Evolutionary conservation across 1,140 invertebrate genomes (phyloP).

Genomic region (Hetaerina americana): DNA sequence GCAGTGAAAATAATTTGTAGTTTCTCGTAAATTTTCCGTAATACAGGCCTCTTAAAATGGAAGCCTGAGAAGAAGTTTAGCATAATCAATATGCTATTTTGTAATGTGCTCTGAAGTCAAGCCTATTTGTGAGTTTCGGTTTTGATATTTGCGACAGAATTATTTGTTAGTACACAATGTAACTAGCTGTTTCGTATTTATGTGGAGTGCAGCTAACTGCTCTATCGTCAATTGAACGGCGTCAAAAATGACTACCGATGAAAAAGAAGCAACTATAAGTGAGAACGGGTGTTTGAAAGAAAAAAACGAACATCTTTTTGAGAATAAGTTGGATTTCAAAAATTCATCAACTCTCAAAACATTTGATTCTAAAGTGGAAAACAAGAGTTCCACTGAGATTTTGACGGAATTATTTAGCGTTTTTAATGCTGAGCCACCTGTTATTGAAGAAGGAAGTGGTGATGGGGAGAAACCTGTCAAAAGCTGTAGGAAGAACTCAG

Average conservation of each 20-base stretch:
- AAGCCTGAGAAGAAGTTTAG: too few species aligned
- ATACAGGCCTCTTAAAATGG: too few species aligned
- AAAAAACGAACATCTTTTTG: background rate
- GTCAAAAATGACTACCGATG: background rate
- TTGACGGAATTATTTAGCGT: slow-evolving; percentile 62
- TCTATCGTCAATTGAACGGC: too few species aligned
- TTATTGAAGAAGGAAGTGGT: slow-evolving; percentile 27
- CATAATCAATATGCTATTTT: too few species aligned
- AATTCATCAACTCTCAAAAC: background rate
- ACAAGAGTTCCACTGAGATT: slow-evolving; percentile 49
- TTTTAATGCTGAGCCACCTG: slow-evolving; percentile 38
- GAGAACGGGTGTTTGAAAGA: background rate
- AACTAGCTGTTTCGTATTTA: too few species aligned
- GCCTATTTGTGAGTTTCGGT: too few species aligned
- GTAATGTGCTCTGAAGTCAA: too few species aligned
- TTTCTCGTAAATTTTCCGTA: too few species aligned
- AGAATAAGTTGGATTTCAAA: background rate
- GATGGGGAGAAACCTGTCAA: slow-evolving; percentile 16
- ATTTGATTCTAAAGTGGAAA: background rate
- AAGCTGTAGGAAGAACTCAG: slow-evolving; percentile 4
- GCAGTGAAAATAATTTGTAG: too few species aligned
- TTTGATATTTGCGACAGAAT: too few species aligned
- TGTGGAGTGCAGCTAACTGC: too few species aligned
- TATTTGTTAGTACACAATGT: too few species aligned
- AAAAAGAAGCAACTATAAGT: background rate